Conservation (phyloP, 2,113 vertebrate species). For the Podarcis muralis region DNA sequence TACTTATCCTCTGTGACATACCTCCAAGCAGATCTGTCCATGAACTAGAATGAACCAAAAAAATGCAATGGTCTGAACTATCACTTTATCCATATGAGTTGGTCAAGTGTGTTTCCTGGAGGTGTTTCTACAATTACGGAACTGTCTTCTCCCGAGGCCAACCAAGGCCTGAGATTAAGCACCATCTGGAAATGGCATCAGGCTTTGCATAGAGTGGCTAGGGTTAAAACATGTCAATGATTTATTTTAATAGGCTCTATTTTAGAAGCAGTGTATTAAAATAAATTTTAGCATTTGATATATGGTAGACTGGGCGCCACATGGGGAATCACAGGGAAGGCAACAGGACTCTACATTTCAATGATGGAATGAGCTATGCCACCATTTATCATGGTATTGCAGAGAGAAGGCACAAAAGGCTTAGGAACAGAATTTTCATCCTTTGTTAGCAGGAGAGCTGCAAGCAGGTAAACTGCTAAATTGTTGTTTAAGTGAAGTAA, state of each 20-base stretch:
- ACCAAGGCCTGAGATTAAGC: not conserved
- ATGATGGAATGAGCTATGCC: not conserved
- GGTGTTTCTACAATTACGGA: not conserved
- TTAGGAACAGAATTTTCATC: conserved; percentile 12
- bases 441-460: conserved; percentile 46
- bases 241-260: not conserved
- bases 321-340: not conserved
- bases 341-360: not conserved
- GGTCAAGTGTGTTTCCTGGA: conserved; percentile 1
- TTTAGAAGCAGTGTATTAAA: not conserved
- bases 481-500: conserved; percentile 51
- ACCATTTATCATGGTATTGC: not conserved
- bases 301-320: not conserved
- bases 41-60: not conserved
- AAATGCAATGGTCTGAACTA: not conserved
- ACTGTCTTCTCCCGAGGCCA: not conserved
- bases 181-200: not conserved
- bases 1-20: not conserved
- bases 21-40: not conserved
- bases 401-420: conserved; percentile 37
- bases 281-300: not conserved
- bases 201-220: not conserved
- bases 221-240: not conserved
- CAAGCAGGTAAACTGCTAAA: conserved; percentile 34
- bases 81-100: not conserved